Evolutionary conservation across 2,888 invertebrate species (phyloP).

Genomic region (Drosophila cracens): DNA sequence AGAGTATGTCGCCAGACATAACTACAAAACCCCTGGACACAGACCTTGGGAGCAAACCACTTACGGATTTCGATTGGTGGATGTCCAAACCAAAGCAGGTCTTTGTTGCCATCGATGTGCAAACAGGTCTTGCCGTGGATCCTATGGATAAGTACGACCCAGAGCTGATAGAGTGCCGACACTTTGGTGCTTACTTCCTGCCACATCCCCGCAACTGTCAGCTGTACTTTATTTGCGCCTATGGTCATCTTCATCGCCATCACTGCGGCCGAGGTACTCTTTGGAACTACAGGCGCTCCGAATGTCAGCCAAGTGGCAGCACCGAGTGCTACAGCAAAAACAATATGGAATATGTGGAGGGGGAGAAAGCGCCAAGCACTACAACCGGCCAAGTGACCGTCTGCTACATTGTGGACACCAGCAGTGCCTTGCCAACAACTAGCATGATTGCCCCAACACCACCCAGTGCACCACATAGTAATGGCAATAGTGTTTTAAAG

Average conservation of each 20-base stretch:
- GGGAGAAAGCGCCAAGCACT: constrained; percentile 4
- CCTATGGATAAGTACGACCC: constrained; percentile 79
- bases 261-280: constrained; percentile 77
- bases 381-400: constrained; percentile 49
- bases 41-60: not conserved
- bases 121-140: constrained; percentile 65
- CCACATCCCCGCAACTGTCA: constrained; percentile 82
- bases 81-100: constrained; percentile 49
- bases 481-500: constrained; percentile 35
- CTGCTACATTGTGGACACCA: constrained; percentile 58
- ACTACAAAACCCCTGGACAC: not conserved
- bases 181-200: constrained; percentile 82
- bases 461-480: constrained; percentile 34
- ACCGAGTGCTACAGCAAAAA: constrained; percentile 66
- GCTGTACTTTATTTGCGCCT: constrained; percentile 82
- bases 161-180: constrained; percentile 73
- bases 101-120: constrained; percentile 72
- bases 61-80: constrained; percentile 39
- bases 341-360: constrained; percentile 2
- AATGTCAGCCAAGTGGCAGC: constrained; percentile 70
- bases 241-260: constrained; percentile 80
- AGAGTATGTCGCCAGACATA: not conserved
- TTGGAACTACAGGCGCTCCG: constrained; percentile 77
- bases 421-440: constrained; percentile 22
- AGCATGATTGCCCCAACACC: constrained; percentile 34